Evolutionary conservation across 2,888 invertebrate species (phyloP), one percentile per base, ranked within the genome.

Genomic region (Dromius quadrimaculatus): DNA sequence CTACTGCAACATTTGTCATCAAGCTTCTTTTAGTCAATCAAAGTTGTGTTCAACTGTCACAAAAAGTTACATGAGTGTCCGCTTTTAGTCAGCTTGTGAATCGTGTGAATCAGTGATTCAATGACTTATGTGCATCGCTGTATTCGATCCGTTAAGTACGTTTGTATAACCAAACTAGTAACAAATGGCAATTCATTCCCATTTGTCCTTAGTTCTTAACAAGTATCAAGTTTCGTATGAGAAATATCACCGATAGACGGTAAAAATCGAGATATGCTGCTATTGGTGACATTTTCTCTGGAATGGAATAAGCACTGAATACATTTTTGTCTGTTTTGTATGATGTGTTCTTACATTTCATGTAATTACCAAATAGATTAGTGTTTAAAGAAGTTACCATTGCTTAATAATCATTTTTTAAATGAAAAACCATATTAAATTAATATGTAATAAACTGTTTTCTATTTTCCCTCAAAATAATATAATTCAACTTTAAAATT

Each of bases 391-490:
- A 79, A 80, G 81, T 81, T 79, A 81, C 80, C 79, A 81, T 81
- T 80, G 81, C 82, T 82, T 83, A 79, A 78, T 79, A 79, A 80
- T 81, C 82, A 81, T 80, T 82, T 83, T 83, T 82, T 82, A 81
- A 81, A 80, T 78, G 79, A 81, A 77, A n/a, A 81, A 81, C 79
- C 79, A 80, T 80, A 81, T 79, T 80, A 81, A 81, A 81, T 79
- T 78, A 78, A 78, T 76, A 75, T 74, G 64, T 63, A 64, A 64
- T 71, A 69, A 66, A 61, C 71, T 71, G 64, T 71, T 71, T 65
- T 65, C 63, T 71, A 63, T 71, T 71, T 71, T 71, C 71, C 70
- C 70, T 70, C 70, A 70, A 70, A 70, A 70, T 70, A 62, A 70
- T 70, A 70, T 62, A 70, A 47, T 62, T 32, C 62, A 62, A 47